Conservation (phyloP, 2,797 vertebrate genomes). For the Natrix natrix region DNA sequence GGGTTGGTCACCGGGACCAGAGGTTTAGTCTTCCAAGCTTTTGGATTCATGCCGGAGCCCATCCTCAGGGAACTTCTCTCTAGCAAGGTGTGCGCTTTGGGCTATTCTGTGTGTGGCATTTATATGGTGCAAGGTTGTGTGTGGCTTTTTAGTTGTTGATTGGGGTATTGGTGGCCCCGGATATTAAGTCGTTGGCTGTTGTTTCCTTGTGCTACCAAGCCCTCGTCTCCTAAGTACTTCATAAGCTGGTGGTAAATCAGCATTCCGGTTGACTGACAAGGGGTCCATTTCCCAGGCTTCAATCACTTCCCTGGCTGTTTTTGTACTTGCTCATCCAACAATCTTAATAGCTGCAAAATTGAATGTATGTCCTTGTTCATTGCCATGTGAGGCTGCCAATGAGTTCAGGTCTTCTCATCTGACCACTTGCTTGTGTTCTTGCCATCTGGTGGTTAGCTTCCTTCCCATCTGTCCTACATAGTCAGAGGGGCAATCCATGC, state of each 20-base stretch:
- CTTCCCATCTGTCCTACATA: not conserved
- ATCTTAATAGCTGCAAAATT: not conserved
- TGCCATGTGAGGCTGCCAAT: not conserved
- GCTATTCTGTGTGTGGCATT: not conserved
- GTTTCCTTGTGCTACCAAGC: not conserved
- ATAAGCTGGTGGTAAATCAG: not conserved
- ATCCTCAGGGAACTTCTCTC: not conserved
- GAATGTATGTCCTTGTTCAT: not conserved
- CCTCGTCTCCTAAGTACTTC: not conserved
- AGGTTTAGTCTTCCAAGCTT: not conserved
- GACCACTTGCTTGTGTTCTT: not conserved
- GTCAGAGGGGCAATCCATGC: not conserved
- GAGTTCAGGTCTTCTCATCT: not conserved
- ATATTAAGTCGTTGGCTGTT: not conserved
- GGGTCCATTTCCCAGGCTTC: not conserved
- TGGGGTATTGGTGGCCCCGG: not conserved
- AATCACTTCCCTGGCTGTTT: not conserved
- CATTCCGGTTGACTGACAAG: not conserved
- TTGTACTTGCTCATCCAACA: not conserved
- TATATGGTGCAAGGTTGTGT: not conserved
- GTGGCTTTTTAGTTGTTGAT: not conserved
- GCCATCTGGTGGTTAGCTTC: not conserved
- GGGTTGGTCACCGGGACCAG: not conserved
- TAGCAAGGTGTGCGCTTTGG: not conserved
- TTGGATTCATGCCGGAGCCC: not conserved